A percentile compares a stretch with the other conserved stretches of the same genome.
Evolutionary conservation across 2,888 invertebrate genomes (phyloP).

Genomic region (Drosophila siamana): DNA sequence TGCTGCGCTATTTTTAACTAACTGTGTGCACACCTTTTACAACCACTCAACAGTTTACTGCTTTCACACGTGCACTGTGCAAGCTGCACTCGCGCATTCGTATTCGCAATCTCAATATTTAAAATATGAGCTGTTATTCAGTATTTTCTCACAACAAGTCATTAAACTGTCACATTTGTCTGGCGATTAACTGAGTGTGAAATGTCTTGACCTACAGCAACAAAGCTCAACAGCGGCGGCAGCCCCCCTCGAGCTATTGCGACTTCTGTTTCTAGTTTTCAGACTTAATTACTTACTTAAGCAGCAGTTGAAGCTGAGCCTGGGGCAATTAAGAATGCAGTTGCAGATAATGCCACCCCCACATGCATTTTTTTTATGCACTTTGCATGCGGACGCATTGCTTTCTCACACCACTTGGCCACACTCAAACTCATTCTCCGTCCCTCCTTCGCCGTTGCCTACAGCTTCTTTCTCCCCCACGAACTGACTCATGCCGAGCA

Average conservation of each 20-base stretch:
- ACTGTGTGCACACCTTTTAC: not conserved
- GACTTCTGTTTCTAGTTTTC: constrained; percentile 15
- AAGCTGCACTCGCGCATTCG: not conserved
- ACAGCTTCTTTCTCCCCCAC: constrained; percentile 39
- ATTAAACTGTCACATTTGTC: constrained; percentile 37
- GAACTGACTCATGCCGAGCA: constrained; percentile 60
- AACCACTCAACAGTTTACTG: not conserved
- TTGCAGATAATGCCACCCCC: constrained; percentile 20
- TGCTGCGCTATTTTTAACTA: not conserved
- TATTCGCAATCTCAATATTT: not conserved
- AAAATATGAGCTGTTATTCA: constrained; percentile 1
- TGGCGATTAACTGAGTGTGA: constrained; percentile 58
- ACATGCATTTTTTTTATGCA: not conserved
- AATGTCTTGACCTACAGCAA: constrained; percentile 75
- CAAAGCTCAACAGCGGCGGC: constrained; percentile 7
- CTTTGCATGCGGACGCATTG: constrained; percentile 35
- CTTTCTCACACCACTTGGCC: constrained; percentile 32
- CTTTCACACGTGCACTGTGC: not conserved
- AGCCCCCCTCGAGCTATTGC: not conserved
- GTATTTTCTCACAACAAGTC: constrained; percentile 45
- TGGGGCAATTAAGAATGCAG: constrained; percentile 60
- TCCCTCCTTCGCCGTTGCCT: not conserved
- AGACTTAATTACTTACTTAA: constrained; percentile 54
- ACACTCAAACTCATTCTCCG: not conserved
- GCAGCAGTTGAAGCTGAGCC: constrained; percentile 37